Conservation (phyloP, 2,113 vertebrate genomes). For the Cairina moschata region DNA sequence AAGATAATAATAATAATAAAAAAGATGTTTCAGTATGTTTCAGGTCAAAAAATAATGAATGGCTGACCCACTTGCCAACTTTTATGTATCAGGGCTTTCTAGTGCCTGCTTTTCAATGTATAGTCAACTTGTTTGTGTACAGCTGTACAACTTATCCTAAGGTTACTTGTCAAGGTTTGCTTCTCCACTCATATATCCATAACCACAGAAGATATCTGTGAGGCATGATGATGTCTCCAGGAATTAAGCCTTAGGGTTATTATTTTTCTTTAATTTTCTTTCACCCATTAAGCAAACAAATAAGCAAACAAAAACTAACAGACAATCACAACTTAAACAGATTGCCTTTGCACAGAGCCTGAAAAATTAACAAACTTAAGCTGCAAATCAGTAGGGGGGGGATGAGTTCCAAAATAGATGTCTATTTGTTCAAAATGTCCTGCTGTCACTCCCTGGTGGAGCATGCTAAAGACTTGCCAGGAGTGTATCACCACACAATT, state of each 20-base stretch:
- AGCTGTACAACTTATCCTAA: neutral
- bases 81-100: neutral
- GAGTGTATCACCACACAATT: neutral
- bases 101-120: neutral
- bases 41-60: neutral
- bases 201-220: neutral
- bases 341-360: neutral
- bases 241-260: neutral
- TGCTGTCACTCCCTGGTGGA: neutral
- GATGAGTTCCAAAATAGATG: neutral
- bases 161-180: neutral
- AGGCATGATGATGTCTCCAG: neutral
- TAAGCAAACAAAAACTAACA: rapidly evolving
- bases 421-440: neutral
- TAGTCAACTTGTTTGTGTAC: neutral
- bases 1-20: too few relatives aligned
- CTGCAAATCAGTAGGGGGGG: neutral
- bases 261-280: neutral
- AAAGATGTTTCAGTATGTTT: neutral
- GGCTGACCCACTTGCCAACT: neutral
- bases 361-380: neutral
- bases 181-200: neutral
- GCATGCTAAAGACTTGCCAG: neutral
- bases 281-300: neutral
- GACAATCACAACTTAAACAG: neutral